These are phyloP conservation scores for Punctoribates punctum DNA, from an alignment of 2,888 invertebrate species.

Conservation along the genomic window DNA sequence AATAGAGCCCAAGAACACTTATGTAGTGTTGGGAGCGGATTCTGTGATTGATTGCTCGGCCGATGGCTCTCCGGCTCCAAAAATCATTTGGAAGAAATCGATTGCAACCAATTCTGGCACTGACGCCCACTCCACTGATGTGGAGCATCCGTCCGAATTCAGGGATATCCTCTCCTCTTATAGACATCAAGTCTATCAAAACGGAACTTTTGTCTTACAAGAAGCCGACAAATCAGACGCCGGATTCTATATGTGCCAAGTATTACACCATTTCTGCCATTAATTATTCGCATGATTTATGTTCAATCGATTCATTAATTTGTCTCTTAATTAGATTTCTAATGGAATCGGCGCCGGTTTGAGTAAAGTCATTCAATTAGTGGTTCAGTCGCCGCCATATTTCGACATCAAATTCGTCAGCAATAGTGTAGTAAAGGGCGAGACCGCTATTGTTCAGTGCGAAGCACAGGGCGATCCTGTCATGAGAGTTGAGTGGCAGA, in stretches of 20 bases:
- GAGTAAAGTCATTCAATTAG: constrained; percentile 45
- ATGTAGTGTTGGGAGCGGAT: constrained; percentile 44
- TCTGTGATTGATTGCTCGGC: constrained; percentile 46
- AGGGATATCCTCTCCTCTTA: constrained; percentile 36
- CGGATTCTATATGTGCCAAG: constrained; percentile 50
- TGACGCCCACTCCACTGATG: not conserved
- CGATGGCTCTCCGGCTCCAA: constrained; percentile 46
- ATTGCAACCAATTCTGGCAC: not conserved
- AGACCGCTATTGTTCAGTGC: constrained; percentile 39
- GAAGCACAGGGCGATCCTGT: constrained; percentile 43
- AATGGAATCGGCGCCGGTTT: constrained; percentile 47
- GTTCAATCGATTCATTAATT: not conserved
- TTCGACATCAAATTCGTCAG: constrained; percentile 45
- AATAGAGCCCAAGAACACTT: constrained; percentile 45
- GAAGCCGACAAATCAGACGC: constrained; percentile 48
- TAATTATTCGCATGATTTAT: not conserved
- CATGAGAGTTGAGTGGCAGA: constrained; percentile 42
- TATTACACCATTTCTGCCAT: constrained; percentile 24
- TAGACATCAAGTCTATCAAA: constrained; percentile 42
- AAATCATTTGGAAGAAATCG: constrained; percentile 46
- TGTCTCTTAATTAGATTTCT: constrained; percentile 13
- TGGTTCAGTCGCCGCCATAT: constrained; percentile 42
- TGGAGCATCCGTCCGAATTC: constrained; percentile 41
- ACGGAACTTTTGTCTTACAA: constrained; percentile 48
- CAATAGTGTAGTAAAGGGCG: constrained; percentile 45